Base-by-base conservation (phyloP, 2,113 vertebrate species). In the Perca flavescens region DNA sequence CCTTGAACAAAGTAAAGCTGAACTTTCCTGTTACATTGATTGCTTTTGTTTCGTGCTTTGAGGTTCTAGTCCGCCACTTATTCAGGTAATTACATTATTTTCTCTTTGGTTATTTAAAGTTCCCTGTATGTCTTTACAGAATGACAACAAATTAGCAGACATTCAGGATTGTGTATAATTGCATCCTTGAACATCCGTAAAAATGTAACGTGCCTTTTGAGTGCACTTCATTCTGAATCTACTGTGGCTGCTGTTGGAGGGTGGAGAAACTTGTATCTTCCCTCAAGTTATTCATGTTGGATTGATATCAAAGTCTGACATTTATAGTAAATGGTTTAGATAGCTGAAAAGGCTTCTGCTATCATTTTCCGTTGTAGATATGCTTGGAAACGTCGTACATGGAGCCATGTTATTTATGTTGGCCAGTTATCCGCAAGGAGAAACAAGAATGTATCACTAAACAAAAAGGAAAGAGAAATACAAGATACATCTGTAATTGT, bases 221-320 rank as follows among this genome's bases (percentile, higher is more conserved):
- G 40, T 74, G 8, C 17, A 70, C 66, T 80, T 80, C 36, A 53
- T 66, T 74, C 40, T 76, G n/a, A 43, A 66, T 75, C 54, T 3
- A 12, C n/a, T 13, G 3, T 47, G 19, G 46, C n/a, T 69, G 40
- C 17, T 60, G 71, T 9, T 79, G 43, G 21, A 61, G 22, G 15
- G 6, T 28, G 36, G n/a, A 54, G 22, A 54, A 71, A 53, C 21
- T 17, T 68, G 50, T 22, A 65, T 50, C n/a, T 40, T 54, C 53
- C 62, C n/a, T 21, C 6, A 34, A 71, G 77, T 79, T 86, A 75
- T 86, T 80, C 13, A 8, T 82, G 49, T 60, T 91, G 82, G 81
- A 89, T 34, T 43, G 40, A 79, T 19, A 88, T 43, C 77, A 87
- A 56, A 61, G 19, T 66, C 34, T 68, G 70, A 63, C 76, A 79